Evolutionary conservation across 2,888 invertebrate genomes (phyloP).

Genomic region (Clitarchus hookeri): DNA sequence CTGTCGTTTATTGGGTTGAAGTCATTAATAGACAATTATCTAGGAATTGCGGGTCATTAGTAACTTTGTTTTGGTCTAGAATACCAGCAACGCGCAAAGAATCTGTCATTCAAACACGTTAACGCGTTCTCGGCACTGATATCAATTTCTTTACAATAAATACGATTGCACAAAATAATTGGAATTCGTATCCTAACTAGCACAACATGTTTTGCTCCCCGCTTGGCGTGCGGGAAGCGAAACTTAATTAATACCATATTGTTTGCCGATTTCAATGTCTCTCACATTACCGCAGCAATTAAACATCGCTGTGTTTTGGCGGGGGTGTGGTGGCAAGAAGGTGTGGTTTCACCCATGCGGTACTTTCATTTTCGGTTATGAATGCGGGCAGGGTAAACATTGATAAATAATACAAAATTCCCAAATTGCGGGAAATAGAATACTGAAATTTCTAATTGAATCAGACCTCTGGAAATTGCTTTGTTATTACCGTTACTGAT

Average conservation of each 20-base stretch:
- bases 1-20: too few relatives aligned
- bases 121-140: too few relatives aligned
- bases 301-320: background rate
- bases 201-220: background rate
- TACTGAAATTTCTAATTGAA: background rate
- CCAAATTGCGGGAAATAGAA: constrained; percentile 2
- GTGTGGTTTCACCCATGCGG: background rate
- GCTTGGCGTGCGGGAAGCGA: background rate
- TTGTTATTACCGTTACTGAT: background rate
- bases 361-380: background rate
- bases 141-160: too few relatives aligned
- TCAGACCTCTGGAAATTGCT: background rate
- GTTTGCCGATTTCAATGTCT: background rate
- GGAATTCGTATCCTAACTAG: background rate
- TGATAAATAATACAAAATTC: background rate
- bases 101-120: too few relatives aligned
- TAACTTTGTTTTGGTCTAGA: too few relatives aligned
- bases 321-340: background rate
- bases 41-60: too few relatives aligned
- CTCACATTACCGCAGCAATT: background rate
- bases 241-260: background rate
- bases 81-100: too few relatives aligned
- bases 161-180: too few relatives aligned
- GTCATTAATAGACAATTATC: too few relatives aligned
- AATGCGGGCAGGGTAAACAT: background rate